Conservation (phyloP, 2,888 invertebrate species). For the Cataglyphis altisquamis region DNA sequence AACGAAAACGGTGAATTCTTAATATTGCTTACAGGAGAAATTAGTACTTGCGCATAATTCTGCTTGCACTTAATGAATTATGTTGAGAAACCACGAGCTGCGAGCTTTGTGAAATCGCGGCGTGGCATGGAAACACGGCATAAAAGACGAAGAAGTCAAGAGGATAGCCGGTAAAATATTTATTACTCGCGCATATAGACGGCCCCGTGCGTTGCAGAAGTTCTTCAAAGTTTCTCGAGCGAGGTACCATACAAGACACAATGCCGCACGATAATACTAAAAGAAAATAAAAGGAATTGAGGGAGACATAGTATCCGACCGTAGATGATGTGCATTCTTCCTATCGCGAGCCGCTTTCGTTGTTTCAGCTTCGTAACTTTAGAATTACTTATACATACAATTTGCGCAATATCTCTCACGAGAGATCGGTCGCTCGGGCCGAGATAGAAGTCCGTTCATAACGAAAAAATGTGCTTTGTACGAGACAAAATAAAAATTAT, state of each 20-base stretch:
- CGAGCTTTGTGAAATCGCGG: slow-evolving; percentile 25
- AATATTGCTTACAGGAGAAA: slow-evolving; percentile 47
- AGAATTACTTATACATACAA: slow-evolving; percentile 69
- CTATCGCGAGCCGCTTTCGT: slow-evolving; percentile 41
- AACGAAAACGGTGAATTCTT: slow-evolving; percentile 42
- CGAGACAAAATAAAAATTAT: background rate
- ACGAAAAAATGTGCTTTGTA: slow-evolving; percentile 10
- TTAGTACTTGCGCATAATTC: slow-evolving; percentile 45
- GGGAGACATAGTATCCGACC: slow-evolving; percentile 28
- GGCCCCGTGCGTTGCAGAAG: slow-evolving; percentile 34
- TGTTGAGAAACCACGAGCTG: slow-evolving; percentile 46
- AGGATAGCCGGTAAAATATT: slow-evolving; percentile 71
- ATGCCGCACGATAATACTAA: slow-evolving; percentile 43
- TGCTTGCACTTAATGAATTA: slow-evolving; percentile 49
- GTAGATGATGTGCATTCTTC: slow-evolving; percentile 47
- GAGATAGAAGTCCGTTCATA: slow-evolving; percentile 25
- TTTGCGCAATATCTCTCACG: slow-evolving; percentile 40
- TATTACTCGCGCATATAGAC: slow-evolving; percentile 65
- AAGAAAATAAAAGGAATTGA: slow-evolving; percentile 28
- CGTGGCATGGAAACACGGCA: slow-evolving; percentile 12
- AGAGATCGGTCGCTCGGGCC: slow-evolving; percentile 27
- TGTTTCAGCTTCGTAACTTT: slow-evolving; percentile 60
- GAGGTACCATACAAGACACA: slow-evolving; percentile 37
- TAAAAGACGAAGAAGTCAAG: slow-evolving; percentile 47
- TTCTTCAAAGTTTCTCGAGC: slow-evolving; percentile 56